Evolutionary conservation across 2,113 vertebrate species (phyloP), one percentile per base, ranked within the genome.

Genomic region (Tonatia bakeri): DNA sequence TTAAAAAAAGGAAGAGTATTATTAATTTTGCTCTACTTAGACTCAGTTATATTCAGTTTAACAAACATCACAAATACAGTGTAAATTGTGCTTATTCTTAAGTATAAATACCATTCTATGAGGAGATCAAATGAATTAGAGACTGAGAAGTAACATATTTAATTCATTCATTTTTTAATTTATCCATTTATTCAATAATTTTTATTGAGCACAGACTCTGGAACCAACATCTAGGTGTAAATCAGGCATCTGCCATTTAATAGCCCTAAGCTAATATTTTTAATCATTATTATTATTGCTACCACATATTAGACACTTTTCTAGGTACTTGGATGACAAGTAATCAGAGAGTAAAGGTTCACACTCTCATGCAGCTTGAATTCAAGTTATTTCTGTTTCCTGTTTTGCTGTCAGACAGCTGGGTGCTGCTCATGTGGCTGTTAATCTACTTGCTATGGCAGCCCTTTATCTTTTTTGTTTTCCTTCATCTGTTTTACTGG

Each of bases 41-140:
- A 92, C 87, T 91, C 80, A 94, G 56, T 91, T 88, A 88, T 69
- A 82, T 19, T 88, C 28, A 52, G 31, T 77, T 89, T 93, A 95
- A 86, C 2, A 92, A 90, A 87, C 12, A 88, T 43, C 70, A 1
- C 31, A 81, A 93, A 52, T 84, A 84, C 13, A 93, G 40, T 54
- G 26, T 47, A 90, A 81, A 75, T 11, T 83, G 17, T 3, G 56
- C 91, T 94, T 95, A 52, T 84, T 77, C 73, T 80, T 87, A 84
- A 70, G 56, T 80, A 82, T 67, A 82, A 73, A 94, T 45, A 45
- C 3, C 31, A 90, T 76, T 0, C n/a, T 65, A 65, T 52, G 67
- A 59, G 45, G 17, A 95, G 92, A 31, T 83, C 33, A 92, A 54
- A 87, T 87, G 26, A 87, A 56, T 54, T 83, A 28, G 31, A 92